Percentiles rank a stretch among this genome's conserved stretches.
These are phyloP conservation scores for Lepisosteus osseus DNA, from an alignment of 2,113 vertebrate species.

Conservation along the genomic window DNA sequence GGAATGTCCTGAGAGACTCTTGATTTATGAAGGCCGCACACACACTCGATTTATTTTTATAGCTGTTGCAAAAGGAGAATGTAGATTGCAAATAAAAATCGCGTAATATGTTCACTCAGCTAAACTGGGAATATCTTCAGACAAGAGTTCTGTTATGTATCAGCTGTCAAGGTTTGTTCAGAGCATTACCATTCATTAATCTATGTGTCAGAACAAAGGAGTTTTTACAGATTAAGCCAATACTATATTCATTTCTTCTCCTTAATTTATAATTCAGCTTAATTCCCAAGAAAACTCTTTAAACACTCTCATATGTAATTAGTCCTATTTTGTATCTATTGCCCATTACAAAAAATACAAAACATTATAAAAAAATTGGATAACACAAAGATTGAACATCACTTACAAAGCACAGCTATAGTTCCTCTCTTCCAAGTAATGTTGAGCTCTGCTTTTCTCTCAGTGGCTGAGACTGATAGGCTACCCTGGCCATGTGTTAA, in stretches of 20 bases:
- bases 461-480: no score
- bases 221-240: background rate
- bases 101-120: background rate
- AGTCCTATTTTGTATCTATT: no score
- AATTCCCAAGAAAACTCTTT: no score
- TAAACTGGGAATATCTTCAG: background rate
- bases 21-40: background rate
- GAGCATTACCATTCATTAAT: background rate
- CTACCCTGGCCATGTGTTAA: no score
- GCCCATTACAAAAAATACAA: no score
- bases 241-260: background rate
- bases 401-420: no score
- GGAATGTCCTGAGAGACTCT: background rate
- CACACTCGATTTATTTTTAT: constrained; percentile 1
- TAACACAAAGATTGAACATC: no score
- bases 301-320: no score
- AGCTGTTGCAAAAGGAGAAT: background rate
- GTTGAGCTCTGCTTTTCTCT: no score
- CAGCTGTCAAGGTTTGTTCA: background rate
- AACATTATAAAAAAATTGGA: no score
- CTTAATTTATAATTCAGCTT: background rate
- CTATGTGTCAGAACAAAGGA: background rate
- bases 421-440: no score
- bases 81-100: background rate
- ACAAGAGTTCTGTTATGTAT: background rate